A percentile compares a stretch with the other conserved stretches of the same genome.
phyloP scores from a whole-genome alignment of 92 coral and sea anemone species.

The Parazoanthus atlanticus region DNA sequence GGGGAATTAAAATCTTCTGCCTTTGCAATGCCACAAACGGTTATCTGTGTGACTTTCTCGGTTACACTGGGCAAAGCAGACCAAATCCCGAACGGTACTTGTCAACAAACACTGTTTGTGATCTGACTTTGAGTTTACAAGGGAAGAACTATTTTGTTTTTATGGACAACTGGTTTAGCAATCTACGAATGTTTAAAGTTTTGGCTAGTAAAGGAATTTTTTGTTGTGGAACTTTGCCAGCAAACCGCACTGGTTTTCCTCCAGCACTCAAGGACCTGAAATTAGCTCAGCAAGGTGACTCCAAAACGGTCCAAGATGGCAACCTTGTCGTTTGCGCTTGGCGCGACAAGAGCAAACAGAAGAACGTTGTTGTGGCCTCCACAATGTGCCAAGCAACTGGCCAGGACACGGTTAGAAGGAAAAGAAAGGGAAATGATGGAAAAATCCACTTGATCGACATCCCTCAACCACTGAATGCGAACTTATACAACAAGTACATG shows the following conservation, averaged over 20 bases:
- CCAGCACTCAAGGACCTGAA: slow-evolving; percentile 8
- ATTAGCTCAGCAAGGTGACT: slow-evolving; percentile 13
- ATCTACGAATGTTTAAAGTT: slow-evolving; percentile 16
- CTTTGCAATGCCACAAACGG: slow-evolving; percentile 30
- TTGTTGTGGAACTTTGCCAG: background rate
- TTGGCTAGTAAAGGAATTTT: background rate
- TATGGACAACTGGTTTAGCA: slow-evolving; percentile 39
- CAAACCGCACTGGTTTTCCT: slow-evolving; percentile 8
- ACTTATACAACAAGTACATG: slow-evolving; percentile 11
- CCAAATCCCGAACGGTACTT: slow-evolving; percentile 16
- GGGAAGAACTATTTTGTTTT: slow-evolving; percentile 19
- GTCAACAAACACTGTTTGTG: slow-evolving; percentile 29
- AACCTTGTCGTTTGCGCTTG: slow-evolving; percentile 24
- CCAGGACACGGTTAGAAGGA: slow-evolving; percentile 6
- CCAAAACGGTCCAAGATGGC: slow-evolving; percentile 6
- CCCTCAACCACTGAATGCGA: slow-evolving; percentile 15
- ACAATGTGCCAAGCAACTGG: slow-evolving; percentile 22
- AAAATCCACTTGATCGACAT: slow-evolving; percentile 13
- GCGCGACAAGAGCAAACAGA: slow-evolving; percentile 36
- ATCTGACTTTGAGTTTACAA: slow-evolving; percentile 23
- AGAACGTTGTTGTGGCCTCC: slow-evolving; percentile 4
- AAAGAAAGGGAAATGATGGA: slow-evolving; percentile 18
- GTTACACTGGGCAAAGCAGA: background rate
- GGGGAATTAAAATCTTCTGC: slow-evolving; percentile 24
- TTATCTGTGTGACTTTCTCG: slow-evolving; percentile 29